Evolutionary conservation across 2,113 vertebrate genomes (phyloP), one percentile per base, ranked within the genome.

Genomic region (Tetrao urogallus): DNA sequence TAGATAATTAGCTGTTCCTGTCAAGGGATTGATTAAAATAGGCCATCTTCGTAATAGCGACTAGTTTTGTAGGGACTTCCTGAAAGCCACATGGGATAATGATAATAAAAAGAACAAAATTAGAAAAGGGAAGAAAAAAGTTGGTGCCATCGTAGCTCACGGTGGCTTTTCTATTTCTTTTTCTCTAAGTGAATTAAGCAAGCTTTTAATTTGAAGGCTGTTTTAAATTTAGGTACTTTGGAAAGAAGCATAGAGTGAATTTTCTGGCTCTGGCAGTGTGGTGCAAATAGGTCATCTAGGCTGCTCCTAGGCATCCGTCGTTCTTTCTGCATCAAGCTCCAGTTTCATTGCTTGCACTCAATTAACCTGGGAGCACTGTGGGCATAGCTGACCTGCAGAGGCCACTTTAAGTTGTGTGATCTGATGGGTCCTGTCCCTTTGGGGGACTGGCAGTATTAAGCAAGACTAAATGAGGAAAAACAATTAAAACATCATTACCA

Each of bases 1-100:
- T 90, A 89, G 95, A 76, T 96, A 96, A 96, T 96, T 96, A 96
- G 83, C 81, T 95, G 86, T 27, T 94, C 89, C 92, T 90, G 91
- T 95, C 95, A 94, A 89, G 96, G 91, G 96, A 95, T 74, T 89
- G 89, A 95, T 95, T 96, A 96, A 96, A 96, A 96, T 95, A 95
- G 91, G 91, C 89, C 91, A 95, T 76, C 74, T 84, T 94, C 66
- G 89, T 92, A 94, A 92, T 20, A 89, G 90, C 58, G 89, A 89
- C 77, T 92, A 25, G 83, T 92, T 96, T 96, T 93, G 86, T 82
- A 76, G 95, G 94, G 95, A 79, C 77, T 94, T 95, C 89, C 89
- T 87, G 83, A 69, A 79, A 85, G 43, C 92, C 94, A 89, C 93
- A 71, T 70, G 96, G 96, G 96, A 92, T 88, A 82, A 71, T 58